Base-by-base conservation (phyloP, 2,797 vertebrate species). In the Acrossocheilus fasciatus region DNA sequence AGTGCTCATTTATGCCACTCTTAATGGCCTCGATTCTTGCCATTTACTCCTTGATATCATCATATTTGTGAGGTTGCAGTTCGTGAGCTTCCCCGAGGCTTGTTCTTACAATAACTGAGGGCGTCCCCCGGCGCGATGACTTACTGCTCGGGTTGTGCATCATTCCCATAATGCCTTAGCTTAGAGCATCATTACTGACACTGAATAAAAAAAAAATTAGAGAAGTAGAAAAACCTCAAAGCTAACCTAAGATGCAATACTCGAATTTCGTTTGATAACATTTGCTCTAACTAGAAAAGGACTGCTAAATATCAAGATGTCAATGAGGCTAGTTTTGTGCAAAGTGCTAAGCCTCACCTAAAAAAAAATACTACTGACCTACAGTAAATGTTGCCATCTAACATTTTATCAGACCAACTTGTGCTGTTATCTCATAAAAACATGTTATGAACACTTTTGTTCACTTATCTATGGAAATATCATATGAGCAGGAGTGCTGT, bases 31-130 rank as follows among this genome's bases (percentile, higher is more conserved):
- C 2, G 69, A 81, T 74, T 81, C 84, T 74, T 47, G 78, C 54
- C 77, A 86, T 86, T 86, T 86, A 74, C 84, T 86, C 54, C 54
- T 72, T 64, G 57, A 86, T 81, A 81, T 86, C 54, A 81, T 86
- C 77, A 81, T 81, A 86, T 86, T 86, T 86, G 84, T 66, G 69
- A 66, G 41, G 52, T 50, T 81, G 54, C 23, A 23, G 54, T 43
- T 64, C 1, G 43, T 73, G 30, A 80, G 69, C 43, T 62, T 86
- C 54, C 69, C 18, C 30, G 10, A 73, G 78, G 78, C 57, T 73
- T 66, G 69, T 73, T 74, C 84, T 66, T 86, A 81, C 69, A 62
- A 86, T 86, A 86, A 86, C 84, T 52, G 78, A 52, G 17, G 84
- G 77, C 18, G 50, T 85, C 73, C 83, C 83, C 73, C 18, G 23